Evolutionary conservation across 2,888 invertebrate species (phyloP).

Genomic region (Eupeodes luniger): DNA sequence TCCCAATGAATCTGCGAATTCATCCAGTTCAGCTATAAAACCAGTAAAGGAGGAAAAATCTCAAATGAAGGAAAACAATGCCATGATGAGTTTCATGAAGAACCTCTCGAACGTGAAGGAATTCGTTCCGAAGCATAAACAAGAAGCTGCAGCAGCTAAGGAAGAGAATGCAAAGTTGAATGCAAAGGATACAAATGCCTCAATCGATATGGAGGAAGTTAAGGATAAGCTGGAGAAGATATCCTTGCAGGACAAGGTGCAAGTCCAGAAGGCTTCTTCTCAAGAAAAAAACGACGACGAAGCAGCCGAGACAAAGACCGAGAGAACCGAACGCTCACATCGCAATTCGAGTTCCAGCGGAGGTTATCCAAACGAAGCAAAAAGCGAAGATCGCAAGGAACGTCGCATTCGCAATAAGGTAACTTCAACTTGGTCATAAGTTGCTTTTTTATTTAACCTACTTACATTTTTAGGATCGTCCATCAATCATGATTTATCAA

Average conservation of each 20-base stretch:
- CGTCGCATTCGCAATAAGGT: constrained; percentile 83
- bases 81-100: constrained; percentile 79
- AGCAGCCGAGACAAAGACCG: constrained; percentile 35
- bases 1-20: constrained; percentile 52
- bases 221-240: constrained; percentile 72
- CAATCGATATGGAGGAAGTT: constrained; percentile 63
- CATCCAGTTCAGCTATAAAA: background rate
- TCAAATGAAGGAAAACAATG: constrained; percentile 53
- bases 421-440: background rate
- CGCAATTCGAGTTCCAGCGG: constrained; percentile 70
- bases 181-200: constrained; percentile 1
- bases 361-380: constrained; percentile 60
- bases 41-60: constrained; percentile 20
- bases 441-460: background rate
- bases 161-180: constrained; percentile 8
- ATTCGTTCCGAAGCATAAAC: constrained; percentile 77
- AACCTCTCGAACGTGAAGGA: constrained; percentile 77
- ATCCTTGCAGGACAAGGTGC: constrained; percentile 45
- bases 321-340: constrained; percentile 56
- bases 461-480: constrained; percentile 88
- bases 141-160: constrained; percentile 23
- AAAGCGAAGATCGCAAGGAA: constrained; percentile 56
- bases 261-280: background rate
- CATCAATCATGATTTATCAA: constrained; percentile 94
- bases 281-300: constrained; percentile 57